Evolutionary conservation across 2,113 vertebrate species (phyloP), one percentile per base, ranked within the genome.

Genomic region (Platycercus adscitus): DNA sequence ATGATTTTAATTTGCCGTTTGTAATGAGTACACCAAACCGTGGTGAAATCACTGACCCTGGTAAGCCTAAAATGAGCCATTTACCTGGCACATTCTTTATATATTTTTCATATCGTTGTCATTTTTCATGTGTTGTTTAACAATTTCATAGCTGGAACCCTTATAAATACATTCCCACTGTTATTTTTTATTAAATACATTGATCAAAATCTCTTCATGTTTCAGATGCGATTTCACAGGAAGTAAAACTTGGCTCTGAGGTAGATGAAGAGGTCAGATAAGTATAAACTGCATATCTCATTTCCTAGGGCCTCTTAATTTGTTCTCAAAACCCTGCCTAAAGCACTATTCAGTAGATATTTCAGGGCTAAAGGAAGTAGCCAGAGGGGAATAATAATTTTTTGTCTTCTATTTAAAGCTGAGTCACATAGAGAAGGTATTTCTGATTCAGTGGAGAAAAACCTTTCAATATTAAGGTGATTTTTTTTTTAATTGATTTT

Each of bases 181-280:
- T 31, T 81, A 17, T 28, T 39, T 8, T 76, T 72, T 68, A 88
- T 60, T 79, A 77, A 95, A 80, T 26, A 44, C 13, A 41, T 37
- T 73, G 76, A 94, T 39, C 7, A 49, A 86, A 93, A 93, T 97
- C 64, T 97, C 15, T 96, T 97, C 69, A 26, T 97, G 35, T 98
- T 98, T 79, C 96, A 98, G 98, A 96, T 94, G 46, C 64, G 7
- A 49, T 92, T 93, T 97, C 97, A 63, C 97, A 97, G 61, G 98
- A 97, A 96, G 90, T 93, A 80, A 97, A 95, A 66, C 92, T 94
- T 96, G 92, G 97, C 72, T 92, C 97, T 68, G 94, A 96, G 55
- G 77, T 96, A 84, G 96, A 97, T 73, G 91, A 98, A 94, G 97
- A 98, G 98, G 98, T 98, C 81, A 97, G 98, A 95, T 97, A 96